Conservation (phyloP, 92 coral and sea anemone genomes). For the Epizoanthus rinbou region DNA sequence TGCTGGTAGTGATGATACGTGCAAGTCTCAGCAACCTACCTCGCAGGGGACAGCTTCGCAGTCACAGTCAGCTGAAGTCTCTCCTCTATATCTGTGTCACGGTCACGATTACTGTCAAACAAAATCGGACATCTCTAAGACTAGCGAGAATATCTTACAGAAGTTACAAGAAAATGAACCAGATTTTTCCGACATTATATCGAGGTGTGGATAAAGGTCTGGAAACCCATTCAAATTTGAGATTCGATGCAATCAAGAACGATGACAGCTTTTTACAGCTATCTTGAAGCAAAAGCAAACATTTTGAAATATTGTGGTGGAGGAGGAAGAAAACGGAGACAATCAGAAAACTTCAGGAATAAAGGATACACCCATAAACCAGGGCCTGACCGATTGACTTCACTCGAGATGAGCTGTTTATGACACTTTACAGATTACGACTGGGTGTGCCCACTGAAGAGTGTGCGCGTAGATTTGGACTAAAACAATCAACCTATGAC, state of each 20-base stretch:
- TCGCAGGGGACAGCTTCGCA: too few species aligned
- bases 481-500: conserved; percentile 34
- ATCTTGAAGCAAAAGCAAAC: conserved; percentile 30
- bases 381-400: conserved; percentile 50
- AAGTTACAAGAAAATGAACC: neutral
- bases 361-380: conserved; percentile 47
- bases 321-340: conserved; percentile 31
- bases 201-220: conserved; percentile 8
- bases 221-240: neutral
- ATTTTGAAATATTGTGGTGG: conserved; percentile 40
- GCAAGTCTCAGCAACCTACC: too few species aligned
- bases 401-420: conserved; percentile 41
- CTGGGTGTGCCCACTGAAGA: conserved; percentile 35
- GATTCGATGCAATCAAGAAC: conserved; percentile 1
- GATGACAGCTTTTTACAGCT: conserved; percentile 13
- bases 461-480: conserved; percentile 46
- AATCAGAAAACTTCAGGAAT: conserved; percentile 37
- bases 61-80: neutral
- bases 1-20: too few species aligned
- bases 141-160: neutral
- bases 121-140: neutral
- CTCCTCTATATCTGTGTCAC: neutral
- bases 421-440: conserved; percentile 47
- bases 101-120: conserved; percentile 12
- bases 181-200: neutral